A percentile compares a stretch with the other conserved stretches of the same genome.
These are phyloP conservation scores for Stichopus chloronotus DNA, from an alignment of 35 echinoderm and acorn worm genomes.

Conservation along the genomic window DNA sequence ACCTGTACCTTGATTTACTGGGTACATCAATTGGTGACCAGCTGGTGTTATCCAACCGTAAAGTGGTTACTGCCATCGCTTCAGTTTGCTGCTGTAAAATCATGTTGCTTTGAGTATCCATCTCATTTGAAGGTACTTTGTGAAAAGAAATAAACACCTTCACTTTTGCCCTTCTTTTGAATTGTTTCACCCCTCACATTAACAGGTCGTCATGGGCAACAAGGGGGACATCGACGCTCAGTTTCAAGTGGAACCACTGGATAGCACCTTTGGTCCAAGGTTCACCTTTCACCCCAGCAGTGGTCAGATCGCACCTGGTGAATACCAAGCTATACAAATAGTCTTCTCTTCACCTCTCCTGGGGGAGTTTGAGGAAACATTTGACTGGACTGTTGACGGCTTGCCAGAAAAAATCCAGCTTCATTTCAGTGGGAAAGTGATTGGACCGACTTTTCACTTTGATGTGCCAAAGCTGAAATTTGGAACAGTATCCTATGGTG, in stretches of 20 bases:
- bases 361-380: conserved; percentile 93
- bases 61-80: background rate
- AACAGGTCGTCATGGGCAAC: conserved; percentile 89
- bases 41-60: background rate
- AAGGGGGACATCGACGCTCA: conserved; percentile 93
- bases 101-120: background rate
- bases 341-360: conserved; percentile 89
- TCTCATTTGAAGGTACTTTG: too few relatives aligned
- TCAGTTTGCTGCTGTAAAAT: background rate
- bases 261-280: conserved; percentile 87
- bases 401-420: conserved; percentile 80
- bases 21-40: too few relatives aligned
- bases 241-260: conserved; percentile 72
- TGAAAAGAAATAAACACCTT: too few relatives aligned
- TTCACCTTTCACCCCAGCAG: conserved; percentile 91
- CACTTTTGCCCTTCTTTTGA: too few relatives aligned
- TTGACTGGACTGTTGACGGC: conserved; percentile 82
- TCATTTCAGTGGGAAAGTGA: conserved; percentile 90
- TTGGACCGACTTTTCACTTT: conserved; percentile 99
- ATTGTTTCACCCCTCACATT: too few relatives aligned
- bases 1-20: background rate
- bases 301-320: conserved; percentile 76
- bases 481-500: conserved; percentile 96
- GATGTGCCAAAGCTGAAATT: conserved; percentile 94
- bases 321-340: conserved; percentile 89